Evolutionary conservation across 2,797 vertebrate species (phyloP).

Genomic region (Synaphobranchus kaupii): DNA sequence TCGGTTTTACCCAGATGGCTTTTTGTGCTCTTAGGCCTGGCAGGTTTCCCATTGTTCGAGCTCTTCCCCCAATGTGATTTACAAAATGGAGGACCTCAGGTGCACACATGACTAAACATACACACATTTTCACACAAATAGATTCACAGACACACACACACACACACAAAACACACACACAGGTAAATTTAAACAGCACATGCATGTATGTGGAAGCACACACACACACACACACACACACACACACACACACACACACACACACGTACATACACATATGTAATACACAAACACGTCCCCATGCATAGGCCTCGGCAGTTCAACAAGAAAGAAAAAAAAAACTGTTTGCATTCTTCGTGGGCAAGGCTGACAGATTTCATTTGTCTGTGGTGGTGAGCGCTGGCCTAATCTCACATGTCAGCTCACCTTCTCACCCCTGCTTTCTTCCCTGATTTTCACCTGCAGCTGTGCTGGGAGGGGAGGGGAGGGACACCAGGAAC

Average conservation of each 20-base stretch:
- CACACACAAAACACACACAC: too few species aligned
- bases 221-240: too few species aligned
- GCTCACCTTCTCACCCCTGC: constrained; percentile 42
- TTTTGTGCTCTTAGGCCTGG: constrained; percentile 27
- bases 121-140: constrained; percentile 10
- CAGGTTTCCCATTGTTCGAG: constrained; percentile 45
- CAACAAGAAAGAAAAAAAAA: background rate
- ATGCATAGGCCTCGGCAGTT: constrained; percentile 18
- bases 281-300: background rate
- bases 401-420: constrained; percentile 44
- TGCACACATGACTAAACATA: too few species aligned
- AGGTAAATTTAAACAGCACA: too few species aligned
- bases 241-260: too few species aligned
- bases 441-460: constrained; percentile 23
- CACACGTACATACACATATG: background rate
- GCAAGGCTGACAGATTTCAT: constrained; percentile 58
- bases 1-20: too few species aligned
- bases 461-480: background rate
- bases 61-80: constrained; percentile 56
- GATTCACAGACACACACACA: constrained; percentile 36
- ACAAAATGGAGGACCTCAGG: constrained; percentile 60
- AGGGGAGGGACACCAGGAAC: background rate
- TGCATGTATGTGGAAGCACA: too few species aligned
- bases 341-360: background rate
- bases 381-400: constrained; percentile 55